Conservation (phyloP, 2,113 vertebrate genomes). For the Antechinus stuartii region DNA sequence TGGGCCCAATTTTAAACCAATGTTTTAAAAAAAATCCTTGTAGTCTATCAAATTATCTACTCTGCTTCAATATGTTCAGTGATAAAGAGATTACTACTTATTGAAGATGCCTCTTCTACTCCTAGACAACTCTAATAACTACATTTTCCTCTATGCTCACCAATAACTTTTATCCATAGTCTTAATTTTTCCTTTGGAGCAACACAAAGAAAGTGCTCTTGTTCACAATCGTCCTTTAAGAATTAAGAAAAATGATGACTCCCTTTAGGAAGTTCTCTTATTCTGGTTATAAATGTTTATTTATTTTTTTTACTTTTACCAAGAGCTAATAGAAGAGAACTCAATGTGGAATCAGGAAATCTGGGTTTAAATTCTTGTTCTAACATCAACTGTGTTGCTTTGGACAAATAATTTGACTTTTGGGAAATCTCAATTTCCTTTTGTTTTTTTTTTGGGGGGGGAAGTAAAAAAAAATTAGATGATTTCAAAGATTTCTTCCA, state of each 20-base stretch:
- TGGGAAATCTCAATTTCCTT: neutral
- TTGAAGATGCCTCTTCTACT: neutral
- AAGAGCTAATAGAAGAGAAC: neutral
- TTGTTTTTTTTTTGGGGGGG: neutral
- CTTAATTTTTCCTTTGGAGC: neutral
- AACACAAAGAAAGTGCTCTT: neutral
- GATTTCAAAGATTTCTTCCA: neutral
- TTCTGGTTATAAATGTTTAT: neutral
- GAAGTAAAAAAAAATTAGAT: neutral
- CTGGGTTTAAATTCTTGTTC: neutral
- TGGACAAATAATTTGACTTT: neutral
- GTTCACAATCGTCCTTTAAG: neutral
- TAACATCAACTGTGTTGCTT: neutral
- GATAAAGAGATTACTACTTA: neutral
- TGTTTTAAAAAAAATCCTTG: neutral
- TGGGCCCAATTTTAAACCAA: neutral
- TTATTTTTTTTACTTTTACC: neutral
- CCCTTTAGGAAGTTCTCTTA: neutral
- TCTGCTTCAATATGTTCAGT: neutral
- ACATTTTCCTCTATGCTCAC: neutral
- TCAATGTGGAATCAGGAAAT: neutral
- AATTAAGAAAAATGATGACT: neutral
- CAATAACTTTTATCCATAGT: neutral
- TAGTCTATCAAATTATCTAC: neutral
- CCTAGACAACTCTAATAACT: neutral